These are phyloP conservation scores for Furcifer pardalis DNA, from an alignment of 2,797 vertebrate species.

Conservation along the genomic window DNA sequence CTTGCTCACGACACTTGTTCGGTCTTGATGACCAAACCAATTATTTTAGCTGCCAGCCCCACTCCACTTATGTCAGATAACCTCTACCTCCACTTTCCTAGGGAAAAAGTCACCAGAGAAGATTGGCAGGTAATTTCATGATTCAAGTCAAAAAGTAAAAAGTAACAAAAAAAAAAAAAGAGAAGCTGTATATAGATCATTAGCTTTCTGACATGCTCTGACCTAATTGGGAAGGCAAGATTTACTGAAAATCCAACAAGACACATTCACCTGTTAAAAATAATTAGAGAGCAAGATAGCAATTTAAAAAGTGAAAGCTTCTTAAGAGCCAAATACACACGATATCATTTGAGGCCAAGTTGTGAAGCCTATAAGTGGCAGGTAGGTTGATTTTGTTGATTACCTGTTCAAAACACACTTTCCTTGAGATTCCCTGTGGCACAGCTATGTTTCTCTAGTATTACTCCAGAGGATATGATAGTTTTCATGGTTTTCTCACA, in stretches of 20 bases:
- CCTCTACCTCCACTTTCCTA: not conserved
- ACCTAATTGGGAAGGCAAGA: not conserved
- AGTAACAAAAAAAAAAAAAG: not conserved
- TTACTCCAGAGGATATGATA: conserved; percentile 32
- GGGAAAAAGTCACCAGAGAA: not conserved
- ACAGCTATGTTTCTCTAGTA: conserved; percentile 14
- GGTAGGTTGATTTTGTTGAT: conserved; percentile 18
- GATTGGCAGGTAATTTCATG: not conserved
- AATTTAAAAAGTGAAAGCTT: conserved; percentile 7
- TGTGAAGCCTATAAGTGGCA: conserved; percentile 1
- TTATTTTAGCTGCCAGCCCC: not conserved
- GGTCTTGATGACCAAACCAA: not conserved
- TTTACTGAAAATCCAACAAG: not conserved
- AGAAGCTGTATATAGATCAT: not conserved
- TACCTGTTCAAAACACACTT: fast-evolving
- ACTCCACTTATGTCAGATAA: not conserved
- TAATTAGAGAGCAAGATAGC: not conserved
- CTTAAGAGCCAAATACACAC: fast-evolving
- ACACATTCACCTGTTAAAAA: not conserved
- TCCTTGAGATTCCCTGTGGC: not conserved
- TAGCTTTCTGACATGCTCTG: not conserved
- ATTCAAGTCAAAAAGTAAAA: not conserved
- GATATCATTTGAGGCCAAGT: conserved; percentile 5
- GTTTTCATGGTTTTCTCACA: conserved; percentile 15
- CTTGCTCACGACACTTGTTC: not conserved